Evolutionary conservation across 1,140 invertebrate species (phyloP), one percentile per base, ranked within the genome.

Genomic region (Phortica variegata): DNA sequence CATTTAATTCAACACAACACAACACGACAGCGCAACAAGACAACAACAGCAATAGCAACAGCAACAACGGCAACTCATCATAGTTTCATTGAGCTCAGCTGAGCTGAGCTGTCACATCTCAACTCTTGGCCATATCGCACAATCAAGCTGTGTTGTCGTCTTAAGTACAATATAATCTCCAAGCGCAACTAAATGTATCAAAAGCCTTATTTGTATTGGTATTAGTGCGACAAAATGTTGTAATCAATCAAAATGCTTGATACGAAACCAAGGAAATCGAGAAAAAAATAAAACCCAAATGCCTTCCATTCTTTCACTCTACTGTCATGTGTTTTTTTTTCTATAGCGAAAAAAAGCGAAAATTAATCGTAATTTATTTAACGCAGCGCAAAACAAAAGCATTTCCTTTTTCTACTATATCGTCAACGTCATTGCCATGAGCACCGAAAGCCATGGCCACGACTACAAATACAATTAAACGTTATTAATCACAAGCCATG

Each of bases 401-500:
- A n/a, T n/a, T n/a, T n/a, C n/a, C n/a, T n/a, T n/a, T n/a, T n/a
- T n/a, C n/a, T 31, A 31, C 12, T 31, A 31, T 7, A 12, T 31
- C 29, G 29, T 31, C 29, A 31, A 31, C 29, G 7, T 31, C 7
- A 8, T 31, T 12, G 12, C 7, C 29, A 8, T 31, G 7, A 12
- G 12, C 29, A 29, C 6, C 6, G 6, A 29, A 29, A 29, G 12
- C 26, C 26, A 12, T 29, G n/a, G n/a, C n/a, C n/a, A 6, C 26
- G 8, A 13, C 8, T 4, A n/a, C 32, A 34, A 34, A 34, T 34
- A 61, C 65, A 68, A 68, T 68, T 68, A 68, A 60, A 65, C 63
- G 58, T 68, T 68, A 68, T 68, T 68, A 68, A 68, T 68, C 63
- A 68, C 63, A 52, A n/a, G n/a, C n/a, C n/a, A n/a, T n/a, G n/a